These are phyloP conservation scores for Pachymerium ferrugineum DNA, from an alignment of 2,888 invertebrate genomes.

Conservation along the genomic window DNA sequence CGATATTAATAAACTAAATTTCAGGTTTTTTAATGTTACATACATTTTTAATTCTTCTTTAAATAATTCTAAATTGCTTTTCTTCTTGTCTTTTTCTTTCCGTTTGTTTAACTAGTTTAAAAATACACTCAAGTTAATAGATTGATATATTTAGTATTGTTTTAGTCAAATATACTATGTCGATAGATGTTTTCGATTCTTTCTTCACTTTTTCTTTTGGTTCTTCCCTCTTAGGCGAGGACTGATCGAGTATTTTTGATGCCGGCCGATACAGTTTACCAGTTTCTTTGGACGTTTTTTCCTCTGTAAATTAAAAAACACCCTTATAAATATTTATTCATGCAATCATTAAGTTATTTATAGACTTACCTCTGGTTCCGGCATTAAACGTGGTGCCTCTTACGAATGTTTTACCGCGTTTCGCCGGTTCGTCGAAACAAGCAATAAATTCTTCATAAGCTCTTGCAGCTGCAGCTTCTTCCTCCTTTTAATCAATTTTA, in stretches of 20 bases:
- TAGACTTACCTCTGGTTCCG: slow-evolving; percentile 71
- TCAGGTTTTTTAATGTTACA: slow-evolving; percentile 44
- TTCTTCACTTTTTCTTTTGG: slow-evolving; percentile 52
- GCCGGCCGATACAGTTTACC: slow-evolving; percentile 90
- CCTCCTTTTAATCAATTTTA: slow-evolving; percentile 30
- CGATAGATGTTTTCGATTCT: slow-evolving; percentile 33
- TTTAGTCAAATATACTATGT: too few relatives aligned
- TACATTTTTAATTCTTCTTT: slow-evolving; percentile 96
- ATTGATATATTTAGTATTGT: too few relatives aligned
- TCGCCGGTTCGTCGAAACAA: slow-evolving; percentile 80
- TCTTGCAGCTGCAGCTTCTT: slow-evolving; percentile 48
- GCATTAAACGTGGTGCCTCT: slow-evolving; percentile 97
- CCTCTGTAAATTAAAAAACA: slow-evolving; percentile 57
- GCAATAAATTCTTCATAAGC: slow-evolving; percentile 97
- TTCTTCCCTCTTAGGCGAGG: slow-evolving; percentile 50
- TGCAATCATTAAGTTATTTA: not conserved
- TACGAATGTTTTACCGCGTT: slow-evolving; percentile 87
- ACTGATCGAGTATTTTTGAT: slow-evolving; percentile 63
- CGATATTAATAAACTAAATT: not conserved
- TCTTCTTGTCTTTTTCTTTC: slow-evolving; percentile 77
- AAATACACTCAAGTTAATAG: not conserved
- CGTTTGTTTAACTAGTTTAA: slow-evolving; percentile 51
- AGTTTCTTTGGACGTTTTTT: slow-evolving; percentile 73
- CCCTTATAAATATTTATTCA: not conserved
- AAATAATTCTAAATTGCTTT: slow-evolving; percentile 94